These are phyloP conservation scores for Aspidapion aeneum DNA, from an alignment of 2,888 invertebrate genomes.

Conservation along the genomic window DNA sequence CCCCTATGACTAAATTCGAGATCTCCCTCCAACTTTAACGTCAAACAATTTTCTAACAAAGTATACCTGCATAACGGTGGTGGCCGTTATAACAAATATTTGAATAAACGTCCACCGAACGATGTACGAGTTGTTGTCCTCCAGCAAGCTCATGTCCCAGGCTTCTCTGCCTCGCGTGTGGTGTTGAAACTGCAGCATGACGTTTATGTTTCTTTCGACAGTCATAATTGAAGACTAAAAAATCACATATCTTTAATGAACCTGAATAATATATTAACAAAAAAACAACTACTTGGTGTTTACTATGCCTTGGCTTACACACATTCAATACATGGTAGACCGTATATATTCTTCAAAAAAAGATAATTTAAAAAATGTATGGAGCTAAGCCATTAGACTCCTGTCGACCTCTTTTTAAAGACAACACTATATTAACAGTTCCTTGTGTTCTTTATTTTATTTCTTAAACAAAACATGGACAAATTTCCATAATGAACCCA, in stretches of 20 bases:
- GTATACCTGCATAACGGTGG: constrained; percentile 78
- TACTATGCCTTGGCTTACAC: too few relatives aligned
- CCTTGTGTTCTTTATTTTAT: too few relatives aligned
- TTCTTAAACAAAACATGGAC: too few relatives aligned
- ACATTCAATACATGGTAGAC: too few relatives aligned
- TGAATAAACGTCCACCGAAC: constrained; percentile 85
- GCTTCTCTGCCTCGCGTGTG: constrained; percentile 76
- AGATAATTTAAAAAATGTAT: too few relatives aligned
- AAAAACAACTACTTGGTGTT: too few relatives aligned
- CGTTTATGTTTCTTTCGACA: constrained; percentile 81
- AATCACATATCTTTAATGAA: too few relatives aligned
- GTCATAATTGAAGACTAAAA: constrained; percentile 68
- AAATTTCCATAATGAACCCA: too few relatives aligned
- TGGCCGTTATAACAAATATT: constrained; percentile 75
- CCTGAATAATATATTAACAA: constrained; percentile 2
- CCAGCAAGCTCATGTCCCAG: constrained; percentile 75
- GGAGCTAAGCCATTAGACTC: too few relatives aligned
- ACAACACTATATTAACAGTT: too few relatives aligned
- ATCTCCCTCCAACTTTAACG: constrained; percentile 56
- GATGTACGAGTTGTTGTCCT: constrained; percentile 84
- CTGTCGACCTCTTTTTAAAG: too few relatives aligned
- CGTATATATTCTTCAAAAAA: too few relatives aligned
- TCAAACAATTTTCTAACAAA: constrained; percentile 89
- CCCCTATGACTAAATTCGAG: constrained; percentile 6
- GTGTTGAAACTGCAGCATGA: constrained; percentile 81